These are phyloP conservation scores for Gyps fulvus DNA, from an alignment of 2,113 vertebrate genomes.

Conservation along the genomic window DNA sequence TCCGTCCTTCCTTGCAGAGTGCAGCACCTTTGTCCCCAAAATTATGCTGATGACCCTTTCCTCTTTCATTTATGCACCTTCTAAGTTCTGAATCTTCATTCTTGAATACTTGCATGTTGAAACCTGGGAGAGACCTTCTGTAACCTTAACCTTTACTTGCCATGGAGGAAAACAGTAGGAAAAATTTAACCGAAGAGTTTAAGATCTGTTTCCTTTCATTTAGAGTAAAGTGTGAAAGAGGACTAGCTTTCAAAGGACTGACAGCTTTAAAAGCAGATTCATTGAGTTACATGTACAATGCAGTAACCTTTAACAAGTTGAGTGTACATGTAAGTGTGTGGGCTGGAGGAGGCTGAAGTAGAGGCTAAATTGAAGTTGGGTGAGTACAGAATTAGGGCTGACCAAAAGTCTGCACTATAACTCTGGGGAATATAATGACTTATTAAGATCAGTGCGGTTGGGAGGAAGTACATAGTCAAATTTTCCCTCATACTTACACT, in stretches of 20 bases:
- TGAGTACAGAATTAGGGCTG: not conserved
- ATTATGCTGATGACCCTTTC: not conserved
- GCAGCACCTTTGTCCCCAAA: not conserved
- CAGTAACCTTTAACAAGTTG: not conserved
- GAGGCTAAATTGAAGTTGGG: not conserved
- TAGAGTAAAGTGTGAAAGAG: not conserved
- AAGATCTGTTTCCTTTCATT: not conserved
- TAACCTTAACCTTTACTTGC: not conserved
- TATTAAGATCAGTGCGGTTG: fast-evolving
- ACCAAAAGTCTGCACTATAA: not conserved
- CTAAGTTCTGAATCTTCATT: not conserved
- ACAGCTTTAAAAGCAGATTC: not conserved
- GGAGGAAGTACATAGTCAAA: not conserved
- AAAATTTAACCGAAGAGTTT: not conserved
- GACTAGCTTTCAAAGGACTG: not conserved
- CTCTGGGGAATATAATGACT: not conserved
- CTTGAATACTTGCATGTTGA: not conserved
- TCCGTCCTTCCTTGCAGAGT: not conserved
- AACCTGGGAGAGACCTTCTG: not conserved
- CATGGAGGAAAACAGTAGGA: not conserved
- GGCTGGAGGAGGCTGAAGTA: not conserved
- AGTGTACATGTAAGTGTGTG: fast-evolving
- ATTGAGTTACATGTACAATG: fast-evolving
- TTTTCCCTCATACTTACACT: not conserved
- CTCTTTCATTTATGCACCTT: not conserved